Base-by-base conservation (phyloP, 2,888 invertebrate species). In the Euzetes globulus region DNA sequence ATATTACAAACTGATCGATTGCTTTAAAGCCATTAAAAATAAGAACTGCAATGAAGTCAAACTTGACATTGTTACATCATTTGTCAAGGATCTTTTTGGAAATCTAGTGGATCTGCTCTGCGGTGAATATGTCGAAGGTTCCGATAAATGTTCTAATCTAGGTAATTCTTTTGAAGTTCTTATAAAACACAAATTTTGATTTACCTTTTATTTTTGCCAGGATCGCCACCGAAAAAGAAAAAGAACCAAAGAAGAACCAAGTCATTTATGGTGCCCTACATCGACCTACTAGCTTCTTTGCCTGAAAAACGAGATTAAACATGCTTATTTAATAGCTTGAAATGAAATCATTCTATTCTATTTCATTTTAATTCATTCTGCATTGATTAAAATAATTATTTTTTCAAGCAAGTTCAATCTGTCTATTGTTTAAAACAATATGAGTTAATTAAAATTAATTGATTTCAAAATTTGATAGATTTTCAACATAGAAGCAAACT, bases 241-340 rank as follows among this genome's bases (percentile, higher is more conserved):
- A 63, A 63, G 33, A 11, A 11, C 25, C 63, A 63, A n/a, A 27
- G 63, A 33, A 27, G 63, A 29, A 2, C 63, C 9, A 63, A 29
- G 17, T 63, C 63, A 29, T 63, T 63, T 27, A 58, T 58, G 27
- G 6, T 58, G 58, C n/a, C n/a, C n/a, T n/a, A n/a, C n/a, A n/a
- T n/a, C n/a, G n/a, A n/a, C n/a, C n/a, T n/a, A n/a, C n/a, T n/a
- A n/a, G n/a, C n/a, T n/a, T n/a, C n/a, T n/a, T n/a, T n/a, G n/a
- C n/a, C n/a, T n/a, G n/a, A n/a, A n/a, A n/a, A n/a, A n/a, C n/a
- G n/a, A n/a, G n/a, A n/a, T n/a, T n/a, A n/a, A n/a, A n/a, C n/a
- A n/a, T n/a, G n/a, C n/a, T n/a, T n/a, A n/a, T n/a, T n/a, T n/a
- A n/a, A n/a, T n/a, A n/a, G n/a, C n/a, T n/a, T n/a, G n/a, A n/a